Evolutionary conservation across 1,140 invertebrate genomes (phyloP).

Genomic region (Manduca sexta): DNA sequence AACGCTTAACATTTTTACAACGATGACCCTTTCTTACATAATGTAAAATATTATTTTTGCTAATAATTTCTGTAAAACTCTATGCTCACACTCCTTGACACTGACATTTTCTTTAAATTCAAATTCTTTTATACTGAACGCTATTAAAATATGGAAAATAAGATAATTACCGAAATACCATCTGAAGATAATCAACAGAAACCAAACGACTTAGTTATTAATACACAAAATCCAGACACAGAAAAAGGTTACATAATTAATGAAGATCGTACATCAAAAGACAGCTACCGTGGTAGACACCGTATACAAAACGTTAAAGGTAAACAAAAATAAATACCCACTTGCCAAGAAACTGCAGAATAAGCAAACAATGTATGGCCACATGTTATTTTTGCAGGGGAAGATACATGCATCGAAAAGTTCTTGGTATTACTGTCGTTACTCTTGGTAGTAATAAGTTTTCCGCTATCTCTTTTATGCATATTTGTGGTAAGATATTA

Average conservation of each 20-base stretch:
- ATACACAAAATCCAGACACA: background rate
- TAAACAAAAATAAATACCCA: background rate
- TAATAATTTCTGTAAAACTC: too few relatives aligned
- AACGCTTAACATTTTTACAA: too few relatives aligned
- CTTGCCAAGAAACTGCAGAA: too few relatives aligned
- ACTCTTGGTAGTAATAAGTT: constrained; percentile 26
- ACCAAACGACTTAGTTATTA: background rate
- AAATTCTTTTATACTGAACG: too few relatives aligned
- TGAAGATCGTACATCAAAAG: background rate
- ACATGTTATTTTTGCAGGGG: constrained; percentile 17
- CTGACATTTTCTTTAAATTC: too few relatives aligned
- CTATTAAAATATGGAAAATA: background rate
- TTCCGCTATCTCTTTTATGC: constrained; percentile 37
- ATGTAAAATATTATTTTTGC: too few relatives aligned
- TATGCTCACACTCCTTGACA: too few relatives aligned
- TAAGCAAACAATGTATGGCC: too few relatives aligned
- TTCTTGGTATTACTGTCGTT: constrained; percentile 28
- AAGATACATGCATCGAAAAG: constrained; percentile 29
- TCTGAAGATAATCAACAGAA: background rate
- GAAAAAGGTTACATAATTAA: background rate
- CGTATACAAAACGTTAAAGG: constrained; percentile 11
- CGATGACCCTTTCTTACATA: too few relatives aligned
- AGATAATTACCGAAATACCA: background rate
- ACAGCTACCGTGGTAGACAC: background rate
- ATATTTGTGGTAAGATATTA: constrained; percentile 31